Percentiles rank a stretch among this genome's conserved stretches.
These are phyloP conservation scores for Platerodrilus igneus DNA, from an alignment of 2,888 invertebrate species.

Conservation along the genomic window DNA sequence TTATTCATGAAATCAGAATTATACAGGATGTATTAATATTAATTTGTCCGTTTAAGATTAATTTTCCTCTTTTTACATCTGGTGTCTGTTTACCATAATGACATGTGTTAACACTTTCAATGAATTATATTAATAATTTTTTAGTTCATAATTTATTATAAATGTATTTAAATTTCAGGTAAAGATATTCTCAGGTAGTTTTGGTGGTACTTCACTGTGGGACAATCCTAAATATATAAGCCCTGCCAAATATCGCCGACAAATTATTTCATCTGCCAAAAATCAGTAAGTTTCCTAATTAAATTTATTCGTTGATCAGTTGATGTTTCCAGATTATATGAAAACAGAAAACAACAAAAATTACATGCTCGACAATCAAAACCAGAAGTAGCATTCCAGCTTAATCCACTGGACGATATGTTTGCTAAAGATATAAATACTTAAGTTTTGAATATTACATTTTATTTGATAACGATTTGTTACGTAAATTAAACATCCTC, in stretches of 20 bases:
- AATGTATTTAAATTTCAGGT: constrained; percentile 64
- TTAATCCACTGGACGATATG: constrained; percentile 69
- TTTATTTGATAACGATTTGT: too few relatives aligned
- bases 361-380: constrained; percentile 66
- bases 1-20: too few relatives aligned
- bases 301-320: too few relatives aligned
- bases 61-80: too few relatives aligned
- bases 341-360: constrained; percentile 67
- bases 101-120: background rate
- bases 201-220: constrained; percentile 88
- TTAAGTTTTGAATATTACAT: too few relatives aligned
- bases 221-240: constrained; percentile 89
- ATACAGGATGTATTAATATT: too few relatives aligned
- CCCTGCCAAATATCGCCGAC: constrained; percentile 78
- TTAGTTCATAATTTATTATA: background rate
- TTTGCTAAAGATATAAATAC: too few relatives aligned
- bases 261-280: constrained; percentile 41
- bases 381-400: constrained; percentile 67
- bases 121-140: constrained; percentile 3
- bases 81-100: too few relatives aligned
- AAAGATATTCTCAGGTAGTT: constrained; percentile 92
- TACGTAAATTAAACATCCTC: too few relatives aligned
- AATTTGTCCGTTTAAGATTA: too few relatives aligned
- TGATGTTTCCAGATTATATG: constrained; percentile 11
- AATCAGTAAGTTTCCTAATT: constrained; percentile 61